Evolutionary conservation across 1,140 invertebrate genomes (phyloP), one percentile per base, ranked within the genome.

Genomic region (Meloidogyne floridensis): DNA sequence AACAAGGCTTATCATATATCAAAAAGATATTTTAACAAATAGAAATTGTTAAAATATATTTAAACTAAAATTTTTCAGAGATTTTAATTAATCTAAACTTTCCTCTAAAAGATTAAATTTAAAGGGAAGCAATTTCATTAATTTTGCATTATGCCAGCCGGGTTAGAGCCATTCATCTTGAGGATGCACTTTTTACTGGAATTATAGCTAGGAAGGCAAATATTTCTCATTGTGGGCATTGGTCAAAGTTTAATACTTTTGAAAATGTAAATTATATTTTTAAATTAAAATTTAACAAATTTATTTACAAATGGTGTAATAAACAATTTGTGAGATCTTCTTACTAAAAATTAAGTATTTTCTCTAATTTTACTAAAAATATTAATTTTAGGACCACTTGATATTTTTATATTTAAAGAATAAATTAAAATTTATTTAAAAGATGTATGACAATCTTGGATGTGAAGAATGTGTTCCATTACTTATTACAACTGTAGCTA

Each of bases 181-280:
- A 65, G 10, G 59, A 65, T 65, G 59, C n/a, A 65, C 59, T 65
- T 65, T 65, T 65, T 65, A 65, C 59, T 65, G 59, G 59, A 65
- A 18, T 65, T 65, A 65, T 65, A n/a, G 59, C 59, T 13, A n/a
- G n/a, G 15, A n/a, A 65, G n/a, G 59, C 59, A 65, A 65, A 65
- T n/a, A 65, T 65, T n/a, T 11, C 59, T n/a, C 59, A n/a, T n/a
- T n/a, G 59, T 6, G 59, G 59, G 0, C 59, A 65, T 65, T 65
- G 59, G 59, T 7, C 15, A n/a, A 65, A n/a, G 59, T 65, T 65
- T 65, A 65, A 65, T 65, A 65, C 59, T n/a, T 65, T n/a, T 1
- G 1, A 59, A 5, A 6, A n/a, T 3, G 59, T 65, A 65, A 65
- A 65, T 13, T 13, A 65, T n/a, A 54, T 7, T 53, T 53, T 7